These are phyloP conservation scores for Scalopus aquaticus DNA, from an alignment of 2,113 vertebrate species.

Conservation along the genomic window DNA sequence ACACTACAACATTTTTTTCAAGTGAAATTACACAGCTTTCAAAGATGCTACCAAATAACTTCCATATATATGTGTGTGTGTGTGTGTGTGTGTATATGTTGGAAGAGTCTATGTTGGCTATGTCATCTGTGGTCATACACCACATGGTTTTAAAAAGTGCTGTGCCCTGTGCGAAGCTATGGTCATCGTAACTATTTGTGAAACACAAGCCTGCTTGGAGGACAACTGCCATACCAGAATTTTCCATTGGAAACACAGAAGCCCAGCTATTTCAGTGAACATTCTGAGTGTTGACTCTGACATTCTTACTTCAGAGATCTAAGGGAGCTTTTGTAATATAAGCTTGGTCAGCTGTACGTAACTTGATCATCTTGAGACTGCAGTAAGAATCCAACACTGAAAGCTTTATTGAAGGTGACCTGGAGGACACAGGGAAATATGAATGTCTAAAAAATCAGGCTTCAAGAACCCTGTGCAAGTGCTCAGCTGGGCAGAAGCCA, in stretches of 20 bases:
- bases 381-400: not conserved
- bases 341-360: not conserved
- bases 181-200: conserved; percentile 17
- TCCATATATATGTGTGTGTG: too few species aligned
- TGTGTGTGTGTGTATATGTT: not conserved
- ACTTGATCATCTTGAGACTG: not conserved
- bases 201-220: not conserved
- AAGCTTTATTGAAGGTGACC: not conserved
- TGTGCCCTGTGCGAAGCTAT: not conserved
- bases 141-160: not conserved
- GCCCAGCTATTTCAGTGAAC: not conserved
- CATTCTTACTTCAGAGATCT: too few species aligned
- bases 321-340: not conserved
- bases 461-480: not conserved
- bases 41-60: not conserved
- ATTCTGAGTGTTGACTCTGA: too few species aligned
- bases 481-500: not conserved
- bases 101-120: not conserved
- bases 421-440: not conserved
- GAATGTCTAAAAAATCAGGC: not conserved
- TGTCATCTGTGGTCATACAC: not conserved
- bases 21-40: not conserved
- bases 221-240: not conserved
- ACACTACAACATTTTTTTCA: not conserved
- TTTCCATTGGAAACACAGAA: not conserved